Conservation (phyloP, 1,140 invertebrate species). For the Ceratina australensis region DNA sequence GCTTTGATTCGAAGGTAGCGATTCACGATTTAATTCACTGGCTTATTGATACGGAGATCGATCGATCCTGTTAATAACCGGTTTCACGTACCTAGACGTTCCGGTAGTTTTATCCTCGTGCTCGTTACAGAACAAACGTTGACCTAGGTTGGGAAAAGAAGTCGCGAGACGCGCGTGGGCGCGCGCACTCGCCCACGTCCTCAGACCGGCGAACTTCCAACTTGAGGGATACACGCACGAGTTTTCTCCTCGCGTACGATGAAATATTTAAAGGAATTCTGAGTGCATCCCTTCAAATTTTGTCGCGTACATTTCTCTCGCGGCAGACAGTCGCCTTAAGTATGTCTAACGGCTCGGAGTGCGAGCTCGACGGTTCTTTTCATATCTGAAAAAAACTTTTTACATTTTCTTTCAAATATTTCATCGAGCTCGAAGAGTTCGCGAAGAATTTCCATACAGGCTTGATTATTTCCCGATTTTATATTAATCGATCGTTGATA, state of each 20-base stretch:
- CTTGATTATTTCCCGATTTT: no score
- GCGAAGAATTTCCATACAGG: no score
- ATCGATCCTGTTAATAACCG: no score
- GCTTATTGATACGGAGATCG: no score
- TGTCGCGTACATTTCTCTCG: not conserved
- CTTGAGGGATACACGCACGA: slow-evolving; percentile 12
- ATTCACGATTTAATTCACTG: no score
- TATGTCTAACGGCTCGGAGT: not conserved
- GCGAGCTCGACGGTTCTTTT: not conserved
- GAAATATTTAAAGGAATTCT: not conserved
- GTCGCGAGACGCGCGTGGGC: slow-evolving; percentile 38
- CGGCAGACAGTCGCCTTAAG: not conserved
- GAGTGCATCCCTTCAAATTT: not conserved
- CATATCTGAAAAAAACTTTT: no score
- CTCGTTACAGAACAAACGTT: slow-evolving; percentile 27
- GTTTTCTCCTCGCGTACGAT: not conserved
- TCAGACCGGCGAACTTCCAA: slow-evolving; percentile 39
- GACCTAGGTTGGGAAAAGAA: slow-evolving; percentile 47
- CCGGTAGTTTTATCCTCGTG: not conserved
- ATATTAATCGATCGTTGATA: no score
- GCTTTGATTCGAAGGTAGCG: no score
- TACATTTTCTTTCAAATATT: no score
- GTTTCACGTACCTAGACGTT: no score
- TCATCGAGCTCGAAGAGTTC: no score
- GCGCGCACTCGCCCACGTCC: slow-evolving; percentile 23